These are phyloP conservation scores for Bembecia ichneumoniformis DNA, from an alignment of 2,888 invertebrate genomes.

Conservation along the genomic window DNA sequence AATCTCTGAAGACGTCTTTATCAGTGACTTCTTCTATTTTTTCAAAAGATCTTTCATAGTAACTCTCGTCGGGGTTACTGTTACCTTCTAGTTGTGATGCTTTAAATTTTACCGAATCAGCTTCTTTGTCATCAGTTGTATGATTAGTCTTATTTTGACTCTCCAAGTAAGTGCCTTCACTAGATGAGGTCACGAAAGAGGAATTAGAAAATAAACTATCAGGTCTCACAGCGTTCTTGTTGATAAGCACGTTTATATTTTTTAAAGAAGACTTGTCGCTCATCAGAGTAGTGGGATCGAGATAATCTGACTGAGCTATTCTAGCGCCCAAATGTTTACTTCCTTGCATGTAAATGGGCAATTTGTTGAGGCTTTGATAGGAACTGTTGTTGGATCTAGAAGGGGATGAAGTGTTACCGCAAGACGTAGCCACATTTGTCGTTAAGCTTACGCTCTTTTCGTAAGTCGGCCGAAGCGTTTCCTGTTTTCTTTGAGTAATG, in stretches of 20 bases:
- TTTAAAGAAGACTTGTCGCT: conserved; percentile 52
- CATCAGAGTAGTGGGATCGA: conserved; percentile 82
- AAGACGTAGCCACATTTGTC: conserved; percentile 35
- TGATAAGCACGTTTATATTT: conserved; percentile 76
- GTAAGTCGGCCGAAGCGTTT: conserved; percentile 30
- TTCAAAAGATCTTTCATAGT: conserved; percentile 83
- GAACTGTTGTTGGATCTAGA: conserved; percentile 52
- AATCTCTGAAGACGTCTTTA: conserved; percentile 82
- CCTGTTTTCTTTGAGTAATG: conserved; percentile 41
- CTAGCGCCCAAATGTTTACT: conserved; percentile 88
- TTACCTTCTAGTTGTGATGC: conserved; percentile 18
- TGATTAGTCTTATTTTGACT: conserved; percentile 22
- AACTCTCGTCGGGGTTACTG: conserved; percentile 74
- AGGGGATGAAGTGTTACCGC: conserved; percentile 33
- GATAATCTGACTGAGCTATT: conserved; percentile 90
- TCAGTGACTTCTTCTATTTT: conserved; percentile 80
- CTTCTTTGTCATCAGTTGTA: conserved; percentile 9
- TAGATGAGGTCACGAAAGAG: conserved; percentile 69
- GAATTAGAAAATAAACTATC: conserved; percentile 73
- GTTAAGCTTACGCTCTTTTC: conserved; percentile 54
- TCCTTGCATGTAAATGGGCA: conserved; percentile 80
- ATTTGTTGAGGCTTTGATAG: conserved; percentile 54
- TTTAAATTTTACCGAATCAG: conserved; percentile 15
- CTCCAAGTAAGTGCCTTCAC: conserved; percentile 64
- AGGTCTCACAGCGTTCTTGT: conserved; percentile 68